Evolutionary conservation across 2,797 vertebrate genomes (phyloP).

Genomic region (Geotrypetes seraphini): DNA sequence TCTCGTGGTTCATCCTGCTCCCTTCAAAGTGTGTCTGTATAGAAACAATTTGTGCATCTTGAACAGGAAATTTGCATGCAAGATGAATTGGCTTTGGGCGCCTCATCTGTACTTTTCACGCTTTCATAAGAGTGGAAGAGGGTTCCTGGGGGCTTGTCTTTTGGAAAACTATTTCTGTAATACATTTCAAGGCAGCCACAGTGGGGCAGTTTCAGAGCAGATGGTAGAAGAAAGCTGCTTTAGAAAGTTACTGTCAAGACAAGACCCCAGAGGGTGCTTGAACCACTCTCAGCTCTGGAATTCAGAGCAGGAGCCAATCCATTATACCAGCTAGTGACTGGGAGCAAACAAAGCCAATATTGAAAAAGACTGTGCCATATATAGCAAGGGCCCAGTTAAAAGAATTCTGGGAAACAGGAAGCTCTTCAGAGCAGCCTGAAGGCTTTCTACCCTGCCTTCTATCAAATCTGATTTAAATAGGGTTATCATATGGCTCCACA

Average conservation of each 20-base stretch:
- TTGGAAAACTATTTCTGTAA: slow-evolving; percentile 11
- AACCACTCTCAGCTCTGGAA: too few relatives aligned
- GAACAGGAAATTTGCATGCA: neutral
- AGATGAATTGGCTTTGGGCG: neutral
- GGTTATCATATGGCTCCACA: too few relatives aligned
- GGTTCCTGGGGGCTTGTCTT: neutral
- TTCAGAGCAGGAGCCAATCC: too few relatives aligned
- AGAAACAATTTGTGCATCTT: slow-evolving; percentile 7
- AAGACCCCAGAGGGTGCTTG: too few relatives aligned
- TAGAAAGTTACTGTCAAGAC: neutral
- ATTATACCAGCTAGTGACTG: too few relatives aligned
- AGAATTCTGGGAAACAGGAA: too few relatives aligned
- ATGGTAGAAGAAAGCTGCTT: slow-evolving; percentile 1
- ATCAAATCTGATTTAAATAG: too few relatives aligned
- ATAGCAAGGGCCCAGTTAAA: too few relatives aligned
- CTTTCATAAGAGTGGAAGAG: neutral
- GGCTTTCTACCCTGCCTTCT: too few relatives aligned
- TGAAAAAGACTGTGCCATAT: too few relatives aligned
- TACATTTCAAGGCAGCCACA: neutral
- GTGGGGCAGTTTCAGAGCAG: neutral
- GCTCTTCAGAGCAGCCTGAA: too few relatives aligned
- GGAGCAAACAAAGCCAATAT: too few relatives aligned
- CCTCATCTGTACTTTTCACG: neutral
- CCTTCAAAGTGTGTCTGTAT: slow-evolving; percentile 5
- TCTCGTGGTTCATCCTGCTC: neutral